Base-by-base conservation (phyloP, 1,140 invertebrate genomes). In the Sycobia sp. region DNA sequence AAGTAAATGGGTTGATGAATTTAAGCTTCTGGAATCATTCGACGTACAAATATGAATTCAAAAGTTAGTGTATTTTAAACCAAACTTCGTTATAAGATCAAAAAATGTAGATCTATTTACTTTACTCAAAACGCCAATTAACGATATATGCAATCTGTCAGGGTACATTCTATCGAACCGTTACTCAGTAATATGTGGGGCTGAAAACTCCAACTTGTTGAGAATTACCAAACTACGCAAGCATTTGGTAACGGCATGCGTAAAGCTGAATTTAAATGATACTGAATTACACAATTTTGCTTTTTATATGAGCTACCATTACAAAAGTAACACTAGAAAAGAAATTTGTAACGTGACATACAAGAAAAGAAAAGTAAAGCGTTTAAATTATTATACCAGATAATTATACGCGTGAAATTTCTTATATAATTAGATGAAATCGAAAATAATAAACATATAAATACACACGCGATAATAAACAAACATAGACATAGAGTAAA, bases 251-350 rank as follows among this genome's bases (percentile, higher is more conserved):
- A 62, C 65, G 10, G 20, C 43, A 18, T 62, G 59, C 20, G 11
- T 58, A 0, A 29, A 34, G 36, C 11, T 67, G 4, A 29, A 57
- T 23, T 14, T 65, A 10, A 14, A 27, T 23, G 25, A 65, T 5
- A 27, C 11, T 18, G 14, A 59, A 23, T 16, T 53, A 2, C 16
- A 10, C 0, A 13, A 38, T 41, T 18, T 59, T 2, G 62, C 55
- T 1, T 25, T 43, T n/a, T 65, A 58, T 23, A 53, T 65, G 62
- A 55, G 62, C 3, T 55, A 65, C 36, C 20, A 58, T 13, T 65
- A 3, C 62, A 65, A 44, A 20, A 29, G 16, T 10, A 53, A 25
- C 38, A 51, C 29, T 65, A 65, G 14, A 38, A 47, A 16, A 46
- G 59, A 29, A 27, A 55, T 4, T n/a, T n/a, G n/a, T n/a, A n/a